Evolutionary conservation across 2,113 vertebrate genomes (phyloP), one percentile per base, ranked within the genome.

Genomic region (Heloderma charlesbogerti): DNA sequence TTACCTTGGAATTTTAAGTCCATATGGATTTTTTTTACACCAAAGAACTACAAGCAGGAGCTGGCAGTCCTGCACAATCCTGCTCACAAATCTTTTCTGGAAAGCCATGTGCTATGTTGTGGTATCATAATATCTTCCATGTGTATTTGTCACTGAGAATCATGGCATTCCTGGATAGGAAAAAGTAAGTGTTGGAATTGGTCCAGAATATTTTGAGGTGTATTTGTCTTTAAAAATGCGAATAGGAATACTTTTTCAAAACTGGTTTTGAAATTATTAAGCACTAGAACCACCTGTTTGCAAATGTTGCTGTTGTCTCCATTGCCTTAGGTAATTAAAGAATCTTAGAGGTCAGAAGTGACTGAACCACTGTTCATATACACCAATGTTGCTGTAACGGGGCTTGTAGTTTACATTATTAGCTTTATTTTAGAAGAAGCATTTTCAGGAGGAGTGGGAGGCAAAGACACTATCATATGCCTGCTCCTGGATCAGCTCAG

Each of bases 1-100:
- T 78, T 77, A 63, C 54, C n/a, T 66, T 85, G 57, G 72, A 85
- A 85, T 85, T 63, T 79, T 66, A 67, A 79, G 48, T 78, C 74
- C 60, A 80, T 80, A 67, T 66, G 74, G n/a, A 77, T 83, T 45
- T 67, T 79, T 25, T 45, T 60, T 63, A 8, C 40, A 77, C 57
- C 45, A 67, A 48, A 85, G 43, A 78, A 90, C 29, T 84, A 25
- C 20, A 37, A 74, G 25, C 25, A 79, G 25, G 79, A 74, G 48
- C 51, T 87, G 86, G 71, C 77, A 51, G 16, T 54, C 45, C 7
- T 40, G 43, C 34, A 29, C 71, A n/a, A 71, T 86, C 45, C 9
- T 51, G 7, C 34, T 69, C 40, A 22, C 48, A 90, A n/a, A 37
- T 86, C 25, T 67, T 79, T 79, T 43, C 57, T 67, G 45, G 37